These are phyloP conservation scores for Cactoblastis cactorum DNA, from an alignment of 2,888 invertebrate genomes.

Conservation along the genomic window DNA sequence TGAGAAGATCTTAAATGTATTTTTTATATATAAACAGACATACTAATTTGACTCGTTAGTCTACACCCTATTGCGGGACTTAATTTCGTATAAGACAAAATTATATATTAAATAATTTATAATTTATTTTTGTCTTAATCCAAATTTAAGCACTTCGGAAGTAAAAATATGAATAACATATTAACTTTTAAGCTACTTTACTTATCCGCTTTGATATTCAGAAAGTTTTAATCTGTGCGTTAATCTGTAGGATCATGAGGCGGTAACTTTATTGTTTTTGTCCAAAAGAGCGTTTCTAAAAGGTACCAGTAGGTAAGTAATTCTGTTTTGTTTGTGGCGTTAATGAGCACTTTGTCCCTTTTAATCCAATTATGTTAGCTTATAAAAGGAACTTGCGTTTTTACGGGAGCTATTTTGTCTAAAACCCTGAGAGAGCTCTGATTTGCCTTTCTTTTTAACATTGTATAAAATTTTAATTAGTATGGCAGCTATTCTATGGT, in stretches of 20 bases:
- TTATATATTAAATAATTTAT: too few species aligned
- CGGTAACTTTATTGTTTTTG: constrained; percentile 34
- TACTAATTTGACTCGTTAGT: too few species aligned
- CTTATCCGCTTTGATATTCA: constrained; percentile 33
- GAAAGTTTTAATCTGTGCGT: constrained; percentile 40
- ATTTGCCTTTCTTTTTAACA: not conserved
- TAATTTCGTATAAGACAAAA: too few species aligned
- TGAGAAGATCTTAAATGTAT: too few species aligned
- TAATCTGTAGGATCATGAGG: constrained; percentile 41
- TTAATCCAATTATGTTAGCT: constrained; percentile 22
- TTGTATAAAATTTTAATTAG: not conserved
- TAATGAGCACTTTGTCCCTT: constrained; percentile 28
- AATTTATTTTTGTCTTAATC: too few species aligned
- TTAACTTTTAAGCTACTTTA: constrained; percentile 27
- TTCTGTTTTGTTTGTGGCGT: constrained; percentile 30
- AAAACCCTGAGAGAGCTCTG: constrained; percentile 3
- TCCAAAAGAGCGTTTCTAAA: constrained; percentile 17
- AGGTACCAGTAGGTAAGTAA: constrained; percentile 22
- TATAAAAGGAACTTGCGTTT: constrained; percentile 19
- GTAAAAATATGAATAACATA: constrained; percentile 5
- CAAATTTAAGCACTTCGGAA: not conserved
- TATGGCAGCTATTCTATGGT: not conserved
- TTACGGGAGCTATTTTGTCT: constrained; percentile 6
- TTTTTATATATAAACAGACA: too few species aligned
- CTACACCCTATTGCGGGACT: too few species aligned